Evolutionary conservation across 2,888 invertebrate species (phyloP), one percentile per base, ranked within the genome.

Genomic region (Lithophane ornitopus): DNA sequence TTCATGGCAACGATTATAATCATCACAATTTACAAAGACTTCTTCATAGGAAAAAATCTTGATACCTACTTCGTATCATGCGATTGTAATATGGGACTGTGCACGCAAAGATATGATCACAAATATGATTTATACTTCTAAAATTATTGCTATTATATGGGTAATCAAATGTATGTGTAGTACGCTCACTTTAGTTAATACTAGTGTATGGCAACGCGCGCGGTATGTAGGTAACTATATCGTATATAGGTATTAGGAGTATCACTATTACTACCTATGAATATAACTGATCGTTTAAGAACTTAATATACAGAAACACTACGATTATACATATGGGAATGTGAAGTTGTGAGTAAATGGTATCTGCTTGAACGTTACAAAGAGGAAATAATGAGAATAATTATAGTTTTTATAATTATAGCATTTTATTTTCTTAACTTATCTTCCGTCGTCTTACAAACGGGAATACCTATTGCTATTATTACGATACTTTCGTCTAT

Each of bases 181-280:
- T 85, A 78, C 34, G 62, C 74, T 87, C 82, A 86, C 85, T 81
- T 76, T 67, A 67, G 74, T 69, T 88, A 88, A 84, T 87, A 88
- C 85, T 94, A 89, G 89, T 87, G 89, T 95, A 96, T 96, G 96
- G 96, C 96, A 96, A 95, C 96, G 91, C 92, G 92, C 93, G 90
- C 91, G 89, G 91, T 93, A 91, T 91, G 88, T 92, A 92, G 96
- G 96, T 96, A 96, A 96, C 96, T 95, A 90, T 93, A 92, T 89
- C 90, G 88, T 88, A 87, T 90, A 89, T 89, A 91, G 85, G 90
- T 92, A 85, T 80, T 78, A 88, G 70, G 78, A 70, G 74, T 67
- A 74, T 85, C 73, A 89, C 83, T 88, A 89, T 91, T 90, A 91
- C 78, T 84, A 89, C 82, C 89, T 93, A 94, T 88, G 84, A 88